Base-by-base conservation (phyloP, 1,140 invertebrate genomes). In the Steinernema khuongi region DNA sequence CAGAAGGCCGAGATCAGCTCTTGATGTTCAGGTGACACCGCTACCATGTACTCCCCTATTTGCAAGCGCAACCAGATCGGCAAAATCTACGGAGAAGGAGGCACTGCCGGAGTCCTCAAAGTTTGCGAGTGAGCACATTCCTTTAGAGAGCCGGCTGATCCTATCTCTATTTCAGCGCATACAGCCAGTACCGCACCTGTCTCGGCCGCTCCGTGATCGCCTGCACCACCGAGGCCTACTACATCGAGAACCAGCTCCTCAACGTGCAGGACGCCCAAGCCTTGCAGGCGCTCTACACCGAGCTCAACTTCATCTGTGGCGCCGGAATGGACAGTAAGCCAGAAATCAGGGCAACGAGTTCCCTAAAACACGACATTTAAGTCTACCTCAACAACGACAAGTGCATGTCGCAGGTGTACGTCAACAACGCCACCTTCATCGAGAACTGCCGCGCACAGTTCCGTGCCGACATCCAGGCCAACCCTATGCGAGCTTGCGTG, bases 251-350 rank as follows among this genome's bases (percentile, higher is more conserved):
- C 11, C 14, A 2, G 11, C 50, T 60, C 7, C 7, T 60, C 22
- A 22, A 26, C 22, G 50, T 60, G 19, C 22, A 4, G 14, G 4
- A 7, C 4, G 50, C 50, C 4, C 50, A 60, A 22, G 4, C 4
- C 4, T 4, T 60, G 14, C 50, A 60, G 19, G 22, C 50, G 4
- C 19, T 60, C 7, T 60, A 17, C 50, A 60, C 50, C 50, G 50
- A 60, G 50, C 22, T 60, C 14, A 60, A 60, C 50, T 60, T 17
- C 50, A 60, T 60, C 19, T 60, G 50, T 26, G 50, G 50, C 50
- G 50, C 50, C 19, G 50, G 50, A 60, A 60, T 60, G 50, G 50
- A 60, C 50, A 7, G 50, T 60, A 60, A 22, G 50, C 36, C 36
- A 41, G 36, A 7, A 41, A 41, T n/a, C n/a, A 41, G n/a, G 7